phyloP scores from a whole-genome alignment of 2,113 vertebrate species.

The Mystacornis crossleyi region DNA sequence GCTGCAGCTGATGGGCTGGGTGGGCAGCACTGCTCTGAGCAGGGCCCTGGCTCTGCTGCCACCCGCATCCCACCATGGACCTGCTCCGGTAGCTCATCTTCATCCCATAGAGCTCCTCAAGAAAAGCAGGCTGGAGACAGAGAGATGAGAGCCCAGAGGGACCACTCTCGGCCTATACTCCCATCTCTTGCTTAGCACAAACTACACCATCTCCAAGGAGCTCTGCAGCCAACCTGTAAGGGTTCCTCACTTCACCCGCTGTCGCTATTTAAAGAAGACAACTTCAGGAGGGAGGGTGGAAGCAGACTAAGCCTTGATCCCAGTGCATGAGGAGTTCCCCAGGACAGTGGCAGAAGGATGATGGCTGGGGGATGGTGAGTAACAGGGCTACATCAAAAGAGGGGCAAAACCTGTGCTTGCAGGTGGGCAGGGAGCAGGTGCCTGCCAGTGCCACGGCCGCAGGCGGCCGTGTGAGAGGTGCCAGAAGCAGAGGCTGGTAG shows the following conservation, averaged over 20 bases:
- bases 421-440: not conserved
- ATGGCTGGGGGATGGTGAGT: rapidly evolving
- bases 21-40: not conserved
- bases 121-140: not conserved
- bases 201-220: not conserved
- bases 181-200: not conserved
- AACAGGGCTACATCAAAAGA: not conserved
- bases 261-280: rapidly evolving
- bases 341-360: not conserved
- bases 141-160: not conserved
- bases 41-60: not conserved
- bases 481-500: not conserved
- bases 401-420: not conserved
- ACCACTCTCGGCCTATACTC: not conserved
- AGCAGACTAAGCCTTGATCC: not conserved
- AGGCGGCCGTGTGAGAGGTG: rapidly evolving
- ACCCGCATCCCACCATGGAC: rapidly evolving
- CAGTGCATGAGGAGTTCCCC: not conserved
- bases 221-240: not conserved
- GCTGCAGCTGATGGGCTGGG: not conserved
- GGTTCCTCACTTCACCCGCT: not conserved
- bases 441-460: rapidly evolving
- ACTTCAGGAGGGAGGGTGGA: not conserved
- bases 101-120: not conserved
- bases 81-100: not conserved